Evolutionary conservation across 2,888 invertebrate genomes (phyloP), one percentile per base, ranked within the genome.

Genomic region (Stenichneumon culpator): DNA sequence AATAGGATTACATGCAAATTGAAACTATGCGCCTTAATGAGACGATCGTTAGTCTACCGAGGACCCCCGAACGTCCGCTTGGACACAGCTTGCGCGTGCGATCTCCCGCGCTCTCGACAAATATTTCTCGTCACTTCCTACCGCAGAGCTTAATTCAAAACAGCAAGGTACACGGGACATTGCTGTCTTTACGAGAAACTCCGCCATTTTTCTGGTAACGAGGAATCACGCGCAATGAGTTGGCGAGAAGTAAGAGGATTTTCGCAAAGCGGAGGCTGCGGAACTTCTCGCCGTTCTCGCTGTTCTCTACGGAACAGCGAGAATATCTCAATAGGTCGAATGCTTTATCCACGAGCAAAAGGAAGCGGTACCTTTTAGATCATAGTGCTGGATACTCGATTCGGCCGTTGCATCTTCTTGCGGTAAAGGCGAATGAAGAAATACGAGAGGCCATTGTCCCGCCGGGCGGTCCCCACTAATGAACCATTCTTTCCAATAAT

Each of bases 1-100:
- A 86, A 87, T 87, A 78, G 79, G 86, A 82, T 87, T 87, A 86
- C 81, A 83, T 86, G 81, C 79, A 87, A 87, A 87, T 87, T 79
- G 69, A 75, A 84, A 65, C 70, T 72, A 77, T 79, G 60, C 69
- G 28, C 57, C 60, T 68, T 69, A 60, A 50, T 57, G 78, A 69
- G 65, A 67, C 50, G 57, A 57, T 72, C 54, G 72, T 72, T 72
- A 72, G 54, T 72, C 52, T n/a, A 32, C 36, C 50, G 28, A 36
- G 72, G 22, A 72, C 36, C 22, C 57, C 25, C 54, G 28, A 19
- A 14, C 70, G 54, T 70, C 28, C 52, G 19, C 52, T n/a, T 44
- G 9, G 25, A 25, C 22, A 3, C 11, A 57, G 28, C 69, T 69
- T 16, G 11, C 5, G 28, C 9, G 28, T 32, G 5, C 16, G 32